Base-by-base conservation (phyloP, 2,888 invertebrate species). In the Eueremaeus valkanovi region DNA sequence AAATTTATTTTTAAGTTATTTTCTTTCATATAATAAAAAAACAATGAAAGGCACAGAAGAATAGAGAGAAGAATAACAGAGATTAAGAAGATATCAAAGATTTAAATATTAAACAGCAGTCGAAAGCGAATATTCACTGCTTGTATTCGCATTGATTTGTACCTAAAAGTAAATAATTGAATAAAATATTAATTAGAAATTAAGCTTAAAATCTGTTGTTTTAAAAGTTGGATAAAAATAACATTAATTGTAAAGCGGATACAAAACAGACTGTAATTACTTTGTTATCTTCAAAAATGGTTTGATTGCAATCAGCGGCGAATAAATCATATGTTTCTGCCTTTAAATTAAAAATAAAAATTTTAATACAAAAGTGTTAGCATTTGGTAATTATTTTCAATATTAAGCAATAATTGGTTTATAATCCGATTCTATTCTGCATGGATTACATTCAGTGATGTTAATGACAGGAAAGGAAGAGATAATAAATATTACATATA, bases 91-190 rank as follows among this genome's bases (percentile, higher is more conserved):
- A n/a, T n/a, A n/a, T n/a, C n/a, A n/a, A n/a, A n/a, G 29, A 51
- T 11, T 51, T 51, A 16, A 29, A 58, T 58, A 21, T 31, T 58
- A 58, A 58, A 58, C 58, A 58, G 58, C 58, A 58, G 58, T 58
- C 58, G 58, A 27, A 18, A 58, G 58, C 58, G 58, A 29, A 58
- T 58, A 58, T 58, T 58, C 58, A 58, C 27, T 58, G 27, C 24
- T 58, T 13, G 9, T 58, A 27, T 58, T 24, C 58, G 18, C 27
- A 58, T 18, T 58, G 3, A 3, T 58, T 5, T 58, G 18, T 29
- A 11, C 21, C 21, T 58, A 21, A 29, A 29, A 21, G n/a, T 49
- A 49, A 21, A 21, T 3, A 1, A 49, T 21, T 16, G 18, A 49
- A 49, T 18, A 49, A 49, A 21, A n/a, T 21, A 49, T 49, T n/a